These are phyloP conservation scores for Halictus ligatus DNA, from an alignment of 2,888 invertebrate species.

Conservation along the genomic window DNA sequence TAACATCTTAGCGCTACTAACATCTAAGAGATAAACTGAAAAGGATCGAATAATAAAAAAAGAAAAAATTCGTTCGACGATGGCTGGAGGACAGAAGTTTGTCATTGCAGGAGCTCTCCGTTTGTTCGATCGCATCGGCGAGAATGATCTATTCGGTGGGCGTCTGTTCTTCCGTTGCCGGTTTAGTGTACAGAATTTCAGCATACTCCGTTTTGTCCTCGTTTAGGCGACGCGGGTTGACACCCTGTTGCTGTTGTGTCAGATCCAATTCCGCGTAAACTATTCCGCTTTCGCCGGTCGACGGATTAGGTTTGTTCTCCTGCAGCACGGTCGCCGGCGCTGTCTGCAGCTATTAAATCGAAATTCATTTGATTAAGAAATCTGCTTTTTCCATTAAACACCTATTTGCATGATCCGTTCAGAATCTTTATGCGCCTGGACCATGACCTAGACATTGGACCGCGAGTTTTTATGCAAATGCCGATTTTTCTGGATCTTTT, in stretches of 20 bases:
- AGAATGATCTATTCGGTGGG: conserved; percentile 69
- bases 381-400: not conserved
- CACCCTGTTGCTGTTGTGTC: conserved; percentile 77
- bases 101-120: conserved; percentile 20
- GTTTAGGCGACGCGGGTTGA: conserved; percentile 81
- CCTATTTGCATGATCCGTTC: not conserved
- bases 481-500: not conserved
- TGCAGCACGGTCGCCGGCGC: conserved; percentile 40
- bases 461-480: not conserved
- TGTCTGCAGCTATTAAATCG: conserved; percentile 59
- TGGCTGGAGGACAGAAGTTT: conserved; percentile 35
- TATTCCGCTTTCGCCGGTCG: conserved; percentile 76
- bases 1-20: not conserved
- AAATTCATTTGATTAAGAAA: not conserved
- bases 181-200: conserved; percentile 91
- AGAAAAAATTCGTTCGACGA: conserved; percentile 2
- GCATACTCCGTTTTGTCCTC: conserved; percentile 92
- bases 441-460: not conserved
- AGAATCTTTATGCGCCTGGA: not conserved
- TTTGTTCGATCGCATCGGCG: not conserved
- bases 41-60: conserved; percentile 40
- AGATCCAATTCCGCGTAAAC: conserved; percentile 83
- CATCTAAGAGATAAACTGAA: conserved; percentile 10
- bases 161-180: conserved; percentile 83
- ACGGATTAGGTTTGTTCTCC: conserved; percentile 56